phyloP scores from a whole-genome alignment of 2,113 vertebrate genomes.

The Bagarius yarrelli region DNA sequence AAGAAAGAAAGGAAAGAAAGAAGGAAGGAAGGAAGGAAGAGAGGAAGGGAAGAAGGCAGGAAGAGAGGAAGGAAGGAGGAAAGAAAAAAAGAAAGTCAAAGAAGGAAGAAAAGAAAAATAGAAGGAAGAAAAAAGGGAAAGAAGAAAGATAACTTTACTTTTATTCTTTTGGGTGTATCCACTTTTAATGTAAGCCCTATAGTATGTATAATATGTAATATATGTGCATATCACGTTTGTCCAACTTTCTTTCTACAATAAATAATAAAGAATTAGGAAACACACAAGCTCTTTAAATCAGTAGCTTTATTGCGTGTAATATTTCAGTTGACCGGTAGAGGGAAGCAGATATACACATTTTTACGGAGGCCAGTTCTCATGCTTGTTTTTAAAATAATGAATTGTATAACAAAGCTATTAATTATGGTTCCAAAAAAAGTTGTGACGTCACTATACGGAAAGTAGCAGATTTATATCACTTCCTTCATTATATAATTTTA shows the following conservation, averaged over 20 bases:
- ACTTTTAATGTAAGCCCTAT: neutral
- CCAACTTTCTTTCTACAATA: neutral
- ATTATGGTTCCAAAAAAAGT: neutral
- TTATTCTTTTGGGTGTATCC: neutral
- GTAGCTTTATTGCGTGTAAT: neutral
- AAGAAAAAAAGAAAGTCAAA: neutral
- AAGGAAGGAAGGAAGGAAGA: too few species aligned
- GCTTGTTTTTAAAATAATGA: neutral
- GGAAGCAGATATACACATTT: constrained; percentile 41
- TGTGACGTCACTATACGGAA: neutral
- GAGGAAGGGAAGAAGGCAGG: too few species aligned
- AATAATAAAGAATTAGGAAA: neutral
- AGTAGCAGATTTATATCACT: neutral
- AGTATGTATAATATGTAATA: neutral
- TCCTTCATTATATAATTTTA: too few species aligned
- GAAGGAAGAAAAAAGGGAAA: too few species aligned
- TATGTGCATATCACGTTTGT: neutral
- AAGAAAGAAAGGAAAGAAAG: too few species aligned
- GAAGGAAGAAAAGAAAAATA: too few species aligned
- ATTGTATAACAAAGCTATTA: neutral
- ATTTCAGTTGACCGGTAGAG: constrained; percentile 35
- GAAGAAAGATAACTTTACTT: too few species aligned
- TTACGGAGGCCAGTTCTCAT: neutral
- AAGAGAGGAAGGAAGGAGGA: neutral
- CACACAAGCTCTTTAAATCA: neutral